These are phyloP conservation scores for Zosterops pallidus DNA, from an alignment of 2,113 vertebrate species.

Conservation along the genomic window DNA sequence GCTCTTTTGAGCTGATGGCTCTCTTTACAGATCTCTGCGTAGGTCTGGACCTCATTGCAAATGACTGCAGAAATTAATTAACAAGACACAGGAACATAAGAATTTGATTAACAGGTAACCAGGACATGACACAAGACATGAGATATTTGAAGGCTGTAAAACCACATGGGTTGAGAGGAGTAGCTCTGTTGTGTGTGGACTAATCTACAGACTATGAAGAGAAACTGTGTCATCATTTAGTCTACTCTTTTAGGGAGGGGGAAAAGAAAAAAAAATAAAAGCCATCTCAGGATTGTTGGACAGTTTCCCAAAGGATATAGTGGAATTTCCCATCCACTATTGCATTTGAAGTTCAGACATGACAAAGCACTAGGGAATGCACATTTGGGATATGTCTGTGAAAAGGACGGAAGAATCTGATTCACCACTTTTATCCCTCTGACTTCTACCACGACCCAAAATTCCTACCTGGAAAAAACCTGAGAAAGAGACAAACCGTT, in stretches of 20 bases:
- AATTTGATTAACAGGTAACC: not conserved
- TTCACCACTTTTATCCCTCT: not conserved
- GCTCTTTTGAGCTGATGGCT: not conserved
- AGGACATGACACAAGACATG: not conserved
- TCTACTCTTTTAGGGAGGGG: not conserved
- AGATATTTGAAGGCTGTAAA: not conserved
- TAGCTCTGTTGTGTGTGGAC: not conserved
- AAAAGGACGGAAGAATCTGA: not conserved
- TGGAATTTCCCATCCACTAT: constrained; percentile 42
- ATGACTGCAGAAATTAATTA: not conserved
- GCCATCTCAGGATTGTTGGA: not conserved
- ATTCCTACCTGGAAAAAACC: not conserved
- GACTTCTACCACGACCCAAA: not conserved
- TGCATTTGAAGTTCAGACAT: constrained; percentile 32
- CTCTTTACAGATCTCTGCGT: not conserved
- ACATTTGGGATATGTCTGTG: not conserved
- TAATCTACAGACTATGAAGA: not conserved
- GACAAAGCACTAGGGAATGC: constrained; percentile 49
- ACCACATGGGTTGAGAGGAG: not conserved
- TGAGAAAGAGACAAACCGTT: not conserved
- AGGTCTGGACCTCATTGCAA: not conserved
- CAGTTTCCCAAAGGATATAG: constrained; percentile 28
- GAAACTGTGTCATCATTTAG: not conserved
- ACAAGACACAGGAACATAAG: not conserved
- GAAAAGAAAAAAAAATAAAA: not conserved